Percentiles rank a stretch among this genome's conserved stretches.
Conservation (phyloP, 2,797 vertebrate genomes). For the Craterocephalus amniculus region DNA sequence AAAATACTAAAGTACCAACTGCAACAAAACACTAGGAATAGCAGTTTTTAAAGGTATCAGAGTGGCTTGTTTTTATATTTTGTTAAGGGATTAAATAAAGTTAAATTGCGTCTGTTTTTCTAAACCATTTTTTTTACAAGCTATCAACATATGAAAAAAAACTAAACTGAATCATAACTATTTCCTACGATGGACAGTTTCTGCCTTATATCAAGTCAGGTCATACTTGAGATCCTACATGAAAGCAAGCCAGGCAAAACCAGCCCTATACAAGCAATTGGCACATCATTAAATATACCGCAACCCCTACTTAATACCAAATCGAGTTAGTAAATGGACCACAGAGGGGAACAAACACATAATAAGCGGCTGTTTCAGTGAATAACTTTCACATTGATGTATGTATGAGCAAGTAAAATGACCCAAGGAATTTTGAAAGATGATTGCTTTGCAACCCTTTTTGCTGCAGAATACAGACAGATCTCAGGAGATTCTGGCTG, state of each 20-base stretch:
- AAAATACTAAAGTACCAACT: neutral
- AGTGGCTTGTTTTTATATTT: neutral
- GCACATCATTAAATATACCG: conserved; percentile 20
- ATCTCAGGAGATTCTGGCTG: neutral
- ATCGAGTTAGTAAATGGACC: conserved; percentile 19
- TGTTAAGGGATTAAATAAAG: neutral
- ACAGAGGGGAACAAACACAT: conserved; percentile 21
- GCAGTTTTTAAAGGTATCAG: neutral
- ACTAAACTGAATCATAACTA: neutral
- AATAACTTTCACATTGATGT: conserved; percentile 8
- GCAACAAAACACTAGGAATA: neutral
- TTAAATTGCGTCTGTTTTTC: neutral
- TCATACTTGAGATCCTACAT: neutral
- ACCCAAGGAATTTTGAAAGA: too few species aligned
- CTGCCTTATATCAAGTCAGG: neutral
- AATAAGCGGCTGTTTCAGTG: conserved; percentile 28
- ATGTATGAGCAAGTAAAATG: neutral
- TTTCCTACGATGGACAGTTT: neutral
- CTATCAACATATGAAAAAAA: neutral
- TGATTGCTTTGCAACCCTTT: conserved; percentile 6
- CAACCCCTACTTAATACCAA: conserved; percentile 24
- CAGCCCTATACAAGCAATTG: neutral
- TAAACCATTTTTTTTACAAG: neutral
- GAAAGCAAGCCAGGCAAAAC: too few species aligned
- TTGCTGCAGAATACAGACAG: neutral